phyloP scores from a whole-genome alignment of 1,140 invertebrate species.

The Anastrepha ludens region DNA sequence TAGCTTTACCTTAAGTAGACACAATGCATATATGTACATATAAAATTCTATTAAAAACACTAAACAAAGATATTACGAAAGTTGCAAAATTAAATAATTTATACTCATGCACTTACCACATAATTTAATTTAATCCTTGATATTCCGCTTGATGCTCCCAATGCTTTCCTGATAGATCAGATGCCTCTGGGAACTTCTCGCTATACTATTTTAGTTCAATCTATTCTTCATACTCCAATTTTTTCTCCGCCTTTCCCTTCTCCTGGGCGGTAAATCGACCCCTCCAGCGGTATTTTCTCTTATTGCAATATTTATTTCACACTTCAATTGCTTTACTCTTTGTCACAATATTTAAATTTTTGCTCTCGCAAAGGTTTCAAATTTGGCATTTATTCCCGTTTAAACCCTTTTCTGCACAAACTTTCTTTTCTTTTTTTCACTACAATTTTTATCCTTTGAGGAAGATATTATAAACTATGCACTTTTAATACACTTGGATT shows the following conservation, averaged over 20 bases:
- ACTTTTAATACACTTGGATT: neutral
- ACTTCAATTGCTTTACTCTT: neutral
- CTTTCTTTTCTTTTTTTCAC: neutral
- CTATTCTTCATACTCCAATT: too few relatives aligned
- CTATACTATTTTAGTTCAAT: neutral
- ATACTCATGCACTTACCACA: slow-evolving; percentile 21
- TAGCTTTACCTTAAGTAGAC: neutral
- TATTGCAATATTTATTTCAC: neutral
- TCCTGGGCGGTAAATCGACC: neutral
- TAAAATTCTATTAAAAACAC: too few relatives aligned
- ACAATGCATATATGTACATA: neutral
- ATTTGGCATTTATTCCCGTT: neutral
- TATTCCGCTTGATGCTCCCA: neutral
- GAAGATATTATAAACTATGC: neutral
- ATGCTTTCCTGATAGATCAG: neutral
- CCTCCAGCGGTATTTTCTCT: neutral
- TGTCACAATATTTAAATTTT: neutral
- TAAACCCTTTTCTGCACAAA: neutral
- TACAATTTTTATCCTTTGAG: neutral
- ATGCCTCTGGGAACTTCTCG: neutral
- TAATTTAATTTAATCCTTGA: slow-evolving; percentile 5
- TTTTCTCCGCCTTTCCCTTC: neutral
- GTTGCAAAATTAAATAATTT: too few relatives aligned
- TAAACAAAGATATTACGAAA: neutral
- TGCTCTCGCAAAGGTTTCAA: neutral